A percentile compares a stretch with the other conserved stretches of the same genome.
These are phyloP conservation scores for Lonchura striata DNA, from an alignment of 2,113 vertebrate genomes.

Conservation along the genomic window DNA sequence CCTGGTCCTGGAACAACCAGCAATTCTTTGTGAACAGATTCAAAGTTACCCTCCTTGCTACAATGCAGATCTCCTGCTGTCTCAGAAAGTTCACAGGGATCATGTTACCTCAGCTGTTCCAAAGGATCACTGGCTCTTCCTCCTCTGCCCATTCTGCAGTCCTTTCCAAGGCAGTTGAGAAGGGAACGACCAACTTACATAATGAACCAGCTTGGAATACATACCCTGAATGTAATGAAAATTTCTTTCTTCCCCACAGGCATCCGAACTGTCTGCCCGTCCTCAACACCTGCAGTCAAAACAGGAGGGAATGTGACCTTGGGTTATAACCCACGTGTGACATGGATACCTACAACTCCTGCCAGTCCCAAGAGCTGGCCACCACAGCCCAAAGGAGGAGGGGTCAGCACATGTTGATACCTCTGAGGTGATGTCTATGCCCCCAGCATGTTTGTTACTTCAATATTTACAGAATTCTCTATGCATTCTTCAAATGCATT, in stretches of 20 bases:
- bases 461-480: neutral
- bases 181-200: neutral
- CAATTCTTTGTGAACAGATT: neutral
- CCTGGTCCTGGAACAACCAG: neutral
- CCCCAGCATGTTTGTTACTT: neutral
- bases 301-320: neutral
- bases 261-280: slow-evolving; percentile 97
- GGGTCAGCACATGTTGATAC: neutral
- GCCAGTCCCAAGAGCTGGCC: neutral
- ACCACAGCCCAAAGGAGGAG: neutral
- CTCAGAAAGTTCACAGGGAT: neutral
- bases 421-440: neutral
- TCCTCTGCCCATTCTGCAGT: neutral
- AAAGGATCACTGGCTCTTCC: neutral
- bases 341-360: neutral
- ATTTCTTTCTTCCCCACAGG: slow-evolving; percentile 94
- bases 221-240: slow-evolving; percentile 92
- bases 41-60: neutral
- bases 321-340: fast-evolving
- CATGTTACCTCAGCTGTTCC: neutral
- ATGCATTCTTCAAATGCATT: neutral
- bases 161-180: neutral
- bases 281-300: slow-evolving; percentile 84
- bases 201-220: neutral
- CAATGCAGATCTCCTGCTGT: neutral